phyloP scores from a whole-genome alignment of 2,888 invertebrate genomes.

The Lysandra bellargus region DNA sequence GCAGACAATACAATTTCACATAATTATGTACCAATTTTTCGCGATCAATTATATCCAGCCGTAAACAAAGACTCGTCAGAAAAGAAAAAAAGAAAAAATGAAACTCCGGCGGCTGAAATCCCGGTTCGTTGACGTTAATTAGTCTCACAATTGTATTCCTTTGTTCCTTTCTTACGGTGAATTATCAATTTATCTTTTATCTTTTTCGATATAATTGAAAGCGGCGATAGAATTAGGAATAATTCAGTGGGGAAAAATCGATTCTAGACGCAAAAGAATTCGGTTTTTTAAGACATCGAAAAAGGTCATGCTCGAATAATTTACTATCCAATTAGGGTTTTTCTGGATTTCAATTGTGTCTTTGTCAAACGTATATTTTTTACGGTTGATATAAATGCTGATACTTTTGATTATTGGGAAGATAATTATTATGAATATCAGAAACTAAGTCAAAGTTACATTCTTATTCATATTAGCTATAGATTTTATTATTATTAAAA shows the following conservation, averaged over 20 bases:
- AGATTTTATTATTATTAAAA: too few relatives aligned
- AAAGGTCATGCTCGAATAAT: neutral
- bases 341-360: neutral
- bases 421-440: too few relatives aligned
- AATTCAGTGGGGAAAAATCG: neutral
- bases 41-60: slow-evolving; percentile 1
- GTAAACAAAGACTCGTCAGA: slow-evolving; percentile 24
- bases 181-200: slow-evolving; percentile 36
- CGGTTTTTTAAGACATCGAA: neutral
- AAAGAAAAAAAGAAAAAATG: slow-evolving; percentile 8
- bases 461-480: too few relatives aligned
- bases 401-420: too few relatives aligned
- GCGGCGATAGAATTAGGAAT: slow-evolving; percentile 17
- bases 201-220: slow-evolving; percentile 26
- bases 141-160: slow-evolving; percentile 38
- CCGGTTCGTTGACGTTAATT: slow-evolving; percentile 37
- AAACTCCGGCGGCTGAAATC: slow-evolving; percentile 28
- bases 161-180: slow-evolving; percentile 37
- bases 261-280: neutral
- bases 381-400: neutral
- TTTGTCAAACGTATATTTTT: neutral
- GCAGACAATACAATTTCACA: neutral
- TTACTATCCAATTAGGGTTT: neutral
- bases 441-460: too few relatives aligned
- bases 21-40: slow-evolving; percentile 16